Evolutionary conservation across 2,113 vertebrate genomes (phyloP), one percentile per base, ranked within the genome.

Genomic region (Anseranas semipalmata): DNA sequence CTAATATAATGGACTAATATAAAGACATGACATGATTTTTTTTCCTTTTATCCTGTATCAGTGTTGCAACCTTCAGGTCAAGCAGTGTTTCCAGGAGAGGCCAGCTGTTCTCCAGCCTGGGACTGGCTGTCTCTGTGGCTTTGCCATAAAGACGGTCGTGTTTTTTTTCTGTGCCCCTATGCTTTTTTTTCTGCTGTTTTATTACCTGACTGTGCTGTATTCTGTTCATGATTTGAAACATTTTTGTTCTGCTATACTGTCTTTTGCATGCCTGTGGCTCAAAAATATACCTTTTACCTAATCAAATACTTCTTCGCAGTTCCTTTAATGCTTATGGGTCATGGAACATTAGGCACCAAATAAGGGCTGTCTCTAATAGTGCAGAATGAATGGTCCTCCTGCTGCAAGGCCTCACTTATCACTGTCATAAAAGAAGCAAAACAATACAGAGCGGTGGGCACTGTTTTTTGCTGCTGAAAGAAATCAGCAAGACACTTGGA

Each of bases 321-420:
- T 97, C 56, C 52, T 90, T 92, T 96, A 96, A 96, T 90, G 87
- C 91, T 96, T 86, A 87, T 71, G 88, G 89, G 77, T 93, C 87
- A 90, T 48, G 93, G 89, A 95, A 94, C 94, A 97, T 97, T 96
- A 96, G 74, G 81, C 87, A 91, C 17, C 78, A 96, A 97, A 88
- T 94, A 91, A 95, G 18, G 50, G 79, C 79, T 95, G 90, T 91
- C 67, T 75, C 81, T 96, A 89, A 81, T 76, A 87, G 68, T 16
- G 73, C 93, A 96, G 81, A 94, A 95, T 94, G 88, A 94, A 93
- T 84, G 60, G 92, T 94, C 46, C 62, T 83, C 50, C 87, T 77
- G 79, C 89, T 96, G 81, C 60, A 93, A 95, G 80, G 45, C 58
- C 95, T 93, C 90, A 91, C 85, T 96, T 95, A 90, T 93, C 93